Base-by-base conservation (phyloP, 1,140 invertebrate genomes). In the Hyles euphorbiae region DNA sequence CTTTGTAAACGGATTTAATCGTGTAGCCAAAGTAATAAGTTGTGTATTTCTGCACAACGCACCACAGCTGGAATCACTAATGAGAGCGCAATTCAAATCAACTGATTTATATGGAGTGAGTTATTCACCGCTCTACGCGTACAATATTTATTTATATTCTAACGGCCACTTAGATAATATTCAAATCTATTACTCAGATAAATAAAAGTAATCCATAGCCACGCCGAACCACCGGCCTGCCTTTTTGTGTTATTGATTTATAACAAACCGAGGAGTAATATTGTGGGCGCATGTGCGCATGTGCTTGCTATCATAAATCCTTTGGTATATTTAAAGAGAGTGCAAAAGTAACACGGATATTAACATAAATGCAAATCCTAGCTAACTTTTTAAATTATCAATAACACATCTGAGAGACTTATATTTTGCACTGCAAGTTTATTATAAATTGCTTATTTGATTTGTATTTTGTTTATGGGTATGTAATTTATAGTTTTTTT, bases 41-140 rank as follows among this genome's bases (percentile, higher is more conserved):
- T 83, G 76, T 83, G 82, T 87, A 80, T 70, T 80, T 74, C 79
- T 75, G 70, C 57, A 60, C 68, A 74, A 67, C 70, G 70, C 71
- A 68, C 70, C 72, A 72, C 74, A 70, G 69, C 75, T 78, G 59
- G 84, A 83, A 85, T 85, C 71, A 62, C 77, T 87, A 87, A 87
- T 85, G 81, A 83, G 80, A 77, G 67, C 68, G 83, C 75, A 80
- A 85, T 84, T 83, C 80, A 84, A 87, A 87, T 84, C 78, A 74
- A 75, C 76, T 72, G 76, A 84, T 87, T 85, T 87, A 87, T 87
- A 85, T 78, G 81, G 82, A 81, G 77, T 87, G 72, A 82, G 73
- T 78, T 83, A 81, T 85, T 82, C 68, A 64, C 76, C 67, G 61
- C 67, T 60, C 70, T 67, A 22, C 72, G 70, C 73, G 74, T 71